phyloP scores from a whole-genome alignment of 2,797 vertebrate genomes.

The Melopsittacus undulatus region DNA sequence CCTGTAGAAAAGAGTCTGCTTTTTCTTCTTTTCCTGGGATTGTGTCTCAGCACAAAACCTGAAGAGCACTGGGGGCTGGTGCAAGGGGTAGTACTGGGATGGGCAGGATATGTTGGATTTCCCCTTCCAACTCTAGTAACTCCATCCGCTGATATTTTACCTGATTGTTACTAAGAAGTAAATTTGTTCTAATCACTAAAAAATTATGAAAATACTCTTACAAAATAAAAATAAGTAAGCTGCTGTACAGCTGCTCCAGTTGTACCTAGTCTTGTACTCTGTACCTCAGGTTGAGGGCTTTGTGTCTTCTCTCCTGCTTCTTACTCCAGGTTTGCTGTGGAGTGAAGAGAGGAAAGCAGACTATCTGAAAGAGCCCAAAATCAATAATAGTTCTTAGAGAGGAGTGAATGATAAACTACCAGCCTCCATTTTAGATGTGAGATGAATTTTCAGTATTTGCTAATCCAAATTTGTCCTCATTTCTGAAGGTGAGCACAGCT shows the following conservation, averaged over 20 bases:
- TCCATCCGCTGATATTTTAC: background rate
- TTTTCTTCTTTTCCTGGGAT: background rate
- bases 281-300: background rate
- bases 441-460: background rate
- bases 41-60: background rate
- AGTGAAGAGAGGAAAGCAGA: background rate
- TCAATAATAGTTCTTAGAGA: background rate
- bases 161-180: background rate
- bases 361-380: background rate
- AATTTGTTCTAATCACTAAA: background rate
- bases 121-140: background rate
- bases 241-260: background rate
- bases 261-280: background rate
- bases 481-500: background rate
- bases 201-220: background rate
- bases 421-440: constrained; percentile 12
- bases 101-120: background rate
- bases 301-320: background rate
- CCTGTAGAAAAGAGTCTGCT: background rate
- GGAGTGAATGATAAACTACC: background rate
- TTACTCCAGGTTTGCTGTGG: background rate
- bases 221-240: background rate
- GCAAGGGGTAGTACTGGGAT: background rate
- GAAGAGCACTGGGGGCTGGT: background rate
- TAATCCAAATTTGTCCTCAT: background rate